A percentile compares a stretch with the other conserved stretches of the same genome.
Evolutionary conservation across 2,888 invertebrate species (phyloP).

Genomic region (Amiota mariae): DNA sequence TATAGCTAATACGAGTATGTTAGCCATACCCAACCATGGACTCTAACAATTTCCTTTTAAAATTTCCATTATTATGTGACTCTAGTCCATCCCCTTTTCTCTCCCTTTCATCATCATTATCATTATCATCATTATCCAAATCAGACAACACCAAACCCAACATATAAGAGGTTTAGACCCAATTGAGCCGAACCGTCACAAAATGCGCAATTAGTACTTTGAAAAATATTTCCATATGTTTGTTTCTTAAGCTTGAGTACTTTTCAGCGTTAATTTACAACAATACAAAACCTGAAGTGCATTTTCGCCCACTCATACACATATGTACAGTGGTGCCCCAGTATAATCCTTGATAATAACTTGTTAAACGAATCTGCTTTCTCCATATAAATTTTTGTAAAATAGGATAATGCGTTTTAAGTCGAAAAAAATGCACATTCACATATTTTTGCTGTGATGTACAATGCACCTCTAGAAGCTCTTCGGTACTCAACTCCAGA

Average conservation of each 20-base stretch:
- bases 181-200: neutral
- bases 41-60: neutral
- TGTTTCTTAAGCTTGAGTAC: neutral
- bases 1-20: neutral
- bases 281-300: neutral
- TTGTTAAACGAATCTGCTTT: no score
- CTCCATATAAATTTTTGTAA: no score
- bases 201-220: conserved; percentile 12
- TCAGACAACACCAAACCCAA: no score
- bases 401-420: no score
- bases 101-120: neutral
- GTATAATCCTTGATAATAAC: no score
- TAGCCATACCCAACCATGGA: no score
- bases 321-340: neutral
- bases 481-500: no score
- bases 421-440: no score
- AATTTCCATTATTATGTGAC: neutral
- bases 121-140: neutral
- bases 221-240: conserved; percentile 5
- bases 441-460: no score
- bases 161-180: no score
- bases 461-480: no score
- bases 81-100: neutral
- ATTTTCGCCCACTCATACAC: neutral
- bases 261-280: conserved; percentile 12